A percentile compares a stretch with the other conserved stretches of the same genome.
These are phyloP conservation scores for Caenorhabditis sp. DNA, from an alignment of 2,888 invertebrate species.

Conservation along the genomic window DNA sequence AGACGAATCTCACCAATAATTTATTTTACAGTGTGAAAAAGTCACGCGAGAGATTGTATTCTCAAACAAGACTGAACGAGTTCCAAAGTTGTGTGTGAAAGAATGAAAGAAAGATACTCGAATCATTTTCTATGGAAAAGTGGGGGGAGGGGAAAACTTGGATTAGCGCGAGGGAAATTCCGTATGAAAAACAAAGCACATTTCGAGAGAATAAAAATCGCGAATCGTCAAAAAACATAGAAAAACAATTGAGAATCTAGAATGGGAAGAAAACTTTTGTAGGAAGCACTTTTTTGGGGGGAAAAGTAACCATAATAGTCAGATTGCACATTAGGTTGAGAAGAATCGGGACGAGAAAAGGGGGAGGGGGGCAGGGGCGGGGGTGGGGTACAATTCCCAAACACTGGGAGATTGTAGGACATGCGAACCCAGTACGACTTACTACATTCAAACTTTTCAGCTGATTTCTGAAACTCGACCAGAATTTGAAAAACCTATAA, in stretches of 20 bases:
- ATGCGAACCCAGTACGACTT: constrained; percentile 20
- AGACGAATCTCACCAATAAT: constrained; percentile 32
- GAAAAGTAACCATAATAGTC: constrained; percentile 3
- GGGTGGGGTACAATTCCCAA: too few species aligned
- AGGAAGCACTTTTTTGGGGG: too few species aligned
- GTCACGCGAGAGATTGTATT: not conserved
- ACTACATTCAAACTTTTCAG: constrained; percentile 3
- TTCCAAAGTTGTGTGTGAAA: not conserved
- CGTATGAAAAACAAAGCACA: constrained; percentile 6
- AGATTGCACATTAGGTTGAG: constrained; percentile 8
- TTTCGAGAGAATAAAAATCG: not conserved
- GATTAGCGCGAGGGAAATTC: not conserved
- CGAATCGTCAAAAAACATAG: not conserved
- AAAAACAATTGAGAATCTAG: constrained; percentile 6
- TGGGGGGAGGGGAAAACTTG: not conserved
- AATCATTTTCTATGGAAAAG: constrained; percentile 23
- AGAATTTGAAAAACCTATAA: constrained; percentile 18
- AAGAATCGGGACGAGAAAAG: too few species aligned
- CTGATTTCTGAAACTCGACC: not conserved
- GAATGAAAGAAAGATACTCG: constrained; percentile 5
- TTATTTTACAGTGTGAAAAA: constrained; percentile 30
- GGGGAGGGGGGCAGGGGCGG: not conserved
- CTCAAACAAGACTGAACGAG: constrained; percentile 15
- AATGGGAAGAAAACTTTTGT: constrained; percentile 5
- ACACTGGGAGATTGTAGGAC: not conserved